Conservation (phyloP, 1,140 invertebrate species). For the Aradophagus sp. region DNA sequence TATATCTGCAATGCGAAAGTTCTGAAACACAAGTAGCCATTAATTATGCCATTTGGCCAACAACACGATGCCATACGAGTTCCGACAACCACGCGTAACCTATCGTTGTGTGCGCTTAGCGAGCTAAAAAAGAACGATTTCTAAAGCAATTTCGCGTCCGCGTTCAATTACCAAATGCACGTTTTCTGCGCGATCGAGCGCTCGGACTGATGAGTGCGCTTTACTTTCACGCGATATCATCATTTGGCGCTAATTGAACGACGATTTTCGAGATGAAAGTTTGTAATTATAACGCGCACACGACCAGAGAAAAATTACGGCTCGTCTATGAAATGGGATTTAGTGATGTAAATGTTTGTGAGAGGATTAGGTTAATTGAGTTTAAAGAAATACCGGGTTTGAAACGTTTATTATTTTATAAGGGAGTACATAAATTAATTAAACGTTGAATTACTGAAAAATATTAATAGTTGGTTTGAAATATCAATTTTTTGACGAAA, state of each 20-base stretch:
- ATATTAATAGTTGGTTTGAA: too few species aligned
- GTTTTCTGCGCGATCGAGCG: constrained; percentile 5
- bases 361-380: constrained; percentile 11
- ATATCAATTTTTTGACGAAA: too few species aligned
- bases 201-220: constrained; percentile 13
- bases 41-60: constrained; percentile 39
- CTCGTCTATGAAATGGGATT: constrained; percentile 2
- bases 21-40: constrained; percentile 32
- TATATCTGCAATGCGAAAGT: too few species aligned
- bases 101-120: constrained; percentile 16
- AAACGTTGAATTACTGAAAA: too few species aligned
- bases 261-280: constrained; percentile 19
- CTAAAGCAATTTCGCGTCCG: constrained; percentile 23
- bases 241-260: constrained; percentile 38
- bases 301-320: constrained; percentile 4
- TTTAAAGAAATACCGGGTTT: constrained; percentile 1
- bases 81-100: constrained; percentile 32
- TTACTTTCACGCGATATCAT: constrained; percentile 36
- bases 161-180: constrained; percentile 39
- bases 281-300: constrained; percentile 16
- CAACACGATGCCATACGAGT: constrained; percentile 35
- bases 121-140: constrained; percentile 10
- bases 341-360: constrained; percentile 15
- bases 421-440: too few species aligned
- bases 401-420: too few species aligned